phyloP scores from a whole-genome alignment of 2,113 vertebrate genomes.

The Nansenia antarctica region DNA sequence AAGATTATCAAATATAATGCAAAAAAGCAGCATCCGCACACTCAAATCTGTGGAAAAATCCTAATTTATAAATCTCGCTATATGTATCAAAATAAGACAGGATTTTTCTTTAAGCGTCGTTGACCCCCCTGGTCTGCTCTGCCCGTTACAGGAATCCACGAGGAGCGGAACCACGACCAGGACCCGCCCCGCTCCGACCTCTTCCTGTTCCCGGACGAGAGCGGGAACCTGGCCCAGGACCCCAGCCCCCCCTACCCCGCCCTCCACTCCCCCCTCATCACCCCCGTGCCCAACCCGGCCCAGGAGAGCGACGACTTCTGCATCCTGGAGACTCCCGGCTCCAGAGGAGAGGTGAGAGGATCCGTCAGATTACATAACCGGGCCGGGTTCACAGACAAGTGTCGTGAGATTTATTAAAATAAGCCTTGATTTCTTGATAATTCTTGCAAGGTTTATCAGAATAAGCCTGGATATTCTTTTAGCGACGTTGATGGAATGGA shows the following conservation, averaged over 20 bases:
- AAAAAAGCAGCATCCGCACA: no score
- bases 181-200: conserved; percentile 90
- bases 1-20: no score
- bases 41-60: no score
- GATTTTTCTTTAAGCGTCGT: no score
- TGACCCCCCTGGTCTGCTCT: neutral
- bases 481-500: no score
- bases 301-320: conserved; percentile 94
- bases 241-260: conserved; percentile 79
- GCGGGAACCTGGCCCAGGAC: conserved; percentile 85
- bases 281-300: conserved; percentile 70
- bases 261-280: conserved; percentile 84
- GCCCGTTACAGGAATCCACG: conserved; percentile 76
- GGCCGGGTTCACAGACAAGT: no score
- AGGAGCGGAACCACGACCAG: conserved; percentile 74
- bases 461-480: no score
- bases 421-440: no score
- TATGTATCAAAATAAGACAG: no score
- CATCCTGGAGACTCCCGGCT: conserved; percentile 92
- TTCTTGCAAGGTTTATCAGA: no score
- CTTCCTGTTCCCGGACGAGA: conserved; percentile 98
- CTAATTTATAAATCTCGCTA: no score
- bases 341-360: conserved; percentile 77
- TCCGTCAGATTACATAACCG: neutral
- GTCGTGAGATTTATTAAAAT: no score